Percentiles rank a stretch among this genome's conserved stretches.
These are phyloP conservation scores for Sisor rabdophorus DNA, from an alignment of 2,113 vertebrate genomes.

Conservation along the genomic window DNA sequence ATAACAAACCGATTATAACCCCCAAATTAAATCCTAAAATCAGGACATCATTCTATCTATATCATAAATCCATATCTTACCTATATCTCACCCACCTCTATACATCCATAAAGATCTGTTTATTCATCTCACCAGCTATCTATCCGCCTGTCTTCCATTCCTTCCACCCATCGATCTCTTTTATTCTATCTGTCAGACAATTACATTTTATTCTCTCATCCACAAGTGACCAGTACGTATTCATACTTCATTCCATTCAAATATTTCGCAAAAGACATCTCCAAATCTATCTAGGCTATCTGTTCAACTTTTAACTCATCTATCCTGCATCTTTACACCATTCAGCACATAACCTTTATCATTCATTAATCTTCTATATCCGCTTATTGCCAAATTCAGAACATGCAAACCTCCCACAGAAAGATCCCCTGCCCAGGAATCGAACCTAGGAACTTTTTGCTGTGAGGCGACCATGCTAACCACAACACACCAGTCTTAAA, in stretches of 20 bases:
- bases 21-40: background rate
- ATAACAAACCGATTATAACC: background rate
- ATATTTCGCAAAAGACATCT: background rate
- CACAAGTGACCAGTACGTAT: background rate
- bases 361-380: too few species aligned
- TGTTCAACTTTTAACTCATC: too few species aligned
- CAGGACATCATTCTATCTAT: background rate
- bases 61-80: too few species aligned
- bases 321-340: too few species aligned
- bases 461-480: too few species aligned
- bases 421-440: too few species aligned
- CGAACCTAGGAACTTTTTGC: too few species aligned
- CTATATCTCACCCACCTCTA: background rate
- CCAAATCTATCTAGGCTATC: background rate
- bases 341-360: too few species aligned
- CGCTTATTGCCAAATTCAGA: too few species aligned
- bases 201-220: background rate
- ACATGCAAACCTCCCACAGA: too few species aligned
- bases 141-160: background rate
- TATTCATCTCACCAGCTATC: background rate
- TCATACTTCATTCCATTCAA: background rate
- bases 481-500: too few species aligned
- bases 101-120: background rate
- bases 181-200: background rate
- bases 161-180: background rate